Percentiles rank a stretch among this genome's conserved stretches.
These are phyloP conservation scores for Nebria salina DNA, from an alignment of 2,888 invertebrate species.

Conservation along the genomic window DNA sequence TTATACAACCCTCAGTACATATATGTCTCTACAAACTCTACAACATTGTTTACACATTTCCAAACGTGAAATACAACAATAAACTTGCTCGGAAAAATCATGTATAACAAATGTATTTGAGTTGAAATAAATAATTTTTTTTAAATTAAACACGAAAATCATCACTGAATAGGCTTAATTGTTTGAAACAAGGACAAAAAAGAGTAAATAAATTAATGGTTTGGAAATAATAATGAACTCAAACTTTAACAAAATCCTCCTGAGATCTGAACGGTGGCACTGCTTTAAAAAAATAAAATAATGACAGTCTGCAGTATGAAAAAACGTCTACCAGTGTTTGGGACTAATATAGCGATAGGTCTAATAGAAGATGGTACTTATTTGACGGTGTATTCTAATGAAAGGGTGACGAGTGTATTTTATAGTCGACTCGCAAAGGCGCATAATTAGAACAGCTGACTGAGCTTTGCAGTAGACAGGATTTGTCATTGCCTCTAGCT, in stretches of 20 bases:
- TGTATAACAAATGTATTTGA: too few relatives aligned
- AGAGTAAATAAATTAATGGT: too few relatives aligned
- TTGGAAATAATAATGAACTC: too few relatives aligned
- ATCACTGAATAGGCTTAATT: too few relatives aligned
- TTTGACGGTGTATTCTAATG: neutral
- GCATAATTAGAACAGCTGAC: neutral
- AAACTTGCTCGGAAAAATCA: too few relatives aligned
- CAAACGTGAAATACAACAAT: too few relatives aligned
- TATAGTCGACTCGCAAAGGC: neutral
- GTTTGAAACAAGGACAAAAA: too few relatives aligned
- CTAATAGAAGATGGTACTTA: neutral
- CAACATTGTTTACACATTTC: neutral
- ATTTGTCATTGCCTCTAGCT: neutral
- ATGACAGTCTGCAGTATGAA: neutral
- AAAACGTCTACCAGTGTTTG: neutral
- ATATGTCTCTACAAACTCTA: neutral
- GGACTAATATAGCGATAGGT: neutral
- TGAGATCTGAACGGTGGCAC: neutral
- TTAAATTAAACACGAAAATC: too few relatives aligned
- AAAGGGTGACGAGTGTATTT: conserved; percentile 1
- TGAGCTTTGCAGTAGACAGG: neutral
- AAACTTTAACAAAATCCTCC: neutral
- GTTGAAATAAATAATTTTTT: too few relatives aligned
- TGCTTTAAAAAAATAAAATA: neutral
- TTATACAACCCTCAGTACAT: neutral